Base-by-base conservation (phyloP, 2,888 invertebrate genomes). In the Sarcophaga carnaria region DNA sequence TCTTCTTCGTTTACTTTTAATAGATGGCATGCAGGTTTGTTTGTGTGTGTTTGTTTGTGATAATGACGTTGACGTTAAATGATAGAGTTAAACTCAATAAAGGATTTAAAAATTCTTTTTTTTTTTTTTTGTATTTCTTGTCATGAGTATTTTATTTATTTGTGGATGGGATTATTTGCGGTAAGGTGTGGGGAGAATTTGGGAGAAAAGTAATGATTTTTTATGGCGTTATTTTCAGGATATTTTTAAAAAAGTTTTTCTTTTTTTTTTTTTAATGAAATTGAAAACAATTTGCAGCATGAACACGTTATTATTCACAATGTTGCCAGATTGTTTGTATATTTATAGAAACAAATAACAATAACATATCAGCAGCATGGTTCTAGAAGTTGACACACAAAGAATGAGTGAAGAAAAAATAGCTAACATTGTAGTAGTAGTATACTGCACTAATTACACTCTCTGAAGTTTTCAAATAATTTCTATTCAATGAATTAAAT, bases 41-140 rank as follows among this genome's bases (percentile, higher is more conserved):
- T 20, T 69, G 77, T 17, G 25, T 59, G 49, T 54, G 5, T 14
- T 54, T 49, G 4, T 47, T 4, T 70, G 64, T 37, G 47, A 64
- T 64, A 76, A 70, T 64, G 54, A 70, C 76, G 63, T 59, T 63
- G 62, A 20, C 62, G n/a, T 62, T 4, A 20, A 22, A 47, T 80
- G 70, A n/a, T 74, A 63, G 62, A 79, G 54, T 86, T 80, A 80
- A 77, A 77, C 66, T 71, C 25, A 63, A 17, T 59, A 77, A 83
- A 83, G 80, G 83, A 78, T 64, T 79, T 76, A 71, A 71, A 80
- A 27, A 54, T 4, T 54, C 14, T 54, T 1, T 54, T 14, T 49
- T 11, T 49, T 14, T 22, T 54, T 75, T 72, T 25, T 59, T 77
- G 67, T n/a, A 76, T 25, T 54, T 71, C 20, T 76, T 66, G n/a